Evolutionary conservation across 2,888 invertebrate genomes (phyloP).

Genomic region (Caenorhabditis drosophilae): DNA sequence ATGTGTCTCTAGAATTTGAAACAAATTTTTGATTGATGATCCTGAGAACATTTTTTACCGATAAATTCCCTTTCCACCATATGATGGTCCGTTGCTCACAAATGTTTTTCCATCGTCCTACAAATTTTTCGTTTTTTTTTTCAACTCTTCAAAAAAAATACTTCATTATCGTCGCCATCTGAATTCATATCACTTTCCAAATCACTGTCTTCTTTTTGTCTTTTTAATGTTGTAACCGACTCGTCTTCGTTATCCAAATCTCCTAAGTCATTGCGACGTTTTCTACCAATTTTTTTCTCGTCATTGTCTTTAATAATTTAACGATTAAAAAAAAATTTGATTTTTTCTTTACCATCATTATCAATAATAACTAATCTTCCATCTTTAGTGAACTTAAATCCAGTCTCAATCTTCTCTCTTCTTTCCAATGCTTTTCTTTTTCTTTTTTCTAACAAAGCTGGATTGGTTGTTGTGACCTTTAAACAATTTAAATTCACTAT

Average conservation of each 20-base stretch:
- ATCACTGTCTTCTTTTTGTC: conserved; percentile 41
- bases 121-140: neutral
- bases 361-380: conserved; percentile 57
- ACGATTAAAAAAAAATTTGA: neutral
- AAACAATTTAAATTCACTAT: too few species aligned
- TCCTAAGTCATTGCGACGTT: conserved; percentile 36
- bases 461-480: conserved; percentile 54
- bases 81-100: conserved; percentile 22
- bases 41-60: conserved; percentile 11
- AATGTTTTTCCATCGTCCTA: conserved; percentile 20
- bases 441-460: conserved; percentile 37
- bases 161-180: conserved; percentile 33
- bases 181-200: conserved; percentile 40
- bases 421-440: conserved; percentile 40
- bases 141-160: neutral
- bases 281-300: conserved; percentile 25
- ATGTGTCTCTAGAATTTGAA: conserved; percentile 33
- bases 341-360: conserved; percentile 16
- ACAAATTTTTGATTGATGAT: neutral
- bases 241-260: conserved; percentile 45
- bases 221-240: conserved; percentile 24
- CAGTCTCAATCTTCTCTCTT: conserved; percentile 45
- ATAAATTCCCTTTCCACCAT: conserved; percentile 57
- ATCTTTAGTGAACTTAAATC: conserved; percentile 55
- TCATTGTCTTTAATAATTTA: conserved; percentile 20